Evolutionary conservation across 2,113 vertebrate species (phyloP).

Genomic region (Forbesichthys agassizii): DNA sequence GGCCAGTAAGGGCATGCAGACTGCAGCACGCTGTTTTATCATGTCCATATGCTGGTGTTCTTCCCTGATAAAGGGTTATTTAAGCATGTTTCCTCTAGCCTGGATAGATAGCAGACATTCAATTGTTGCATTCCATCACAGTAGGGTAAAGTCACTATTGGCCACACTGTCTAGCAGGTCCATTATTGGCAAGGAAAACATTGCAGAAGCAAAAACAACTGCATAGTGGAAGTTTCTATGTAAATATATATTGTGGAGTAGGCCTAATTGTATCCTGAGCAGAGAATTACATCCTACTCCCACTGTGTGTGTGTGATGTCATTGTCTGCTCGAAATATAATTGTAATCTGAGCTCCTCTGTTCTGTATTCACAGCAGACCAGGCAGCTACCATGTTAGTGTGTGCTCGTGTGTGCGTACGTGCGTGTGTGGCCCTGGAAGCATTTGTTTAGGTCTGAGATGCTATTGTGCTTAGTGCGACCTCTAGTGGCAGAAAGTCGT

Average conservation of each 20-base stretch:
- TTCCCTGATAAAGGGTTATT: constrained; percentile 41
- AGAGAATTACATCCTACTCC: no score
- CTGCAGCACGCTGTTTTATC: constrained; percentile 52
- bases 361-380: background rate
- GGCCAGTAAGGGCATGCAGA: constrained; percentile 45
- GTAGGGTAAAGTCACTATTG: background rate
- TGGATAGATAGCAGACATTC: constrained; percentile 16
- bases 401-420: background rate
- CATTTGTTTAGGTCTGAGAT: no score
- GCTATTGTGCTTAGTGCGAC: no score
- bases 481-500: no score
- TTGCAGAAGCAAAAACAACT: constrained; percentile 1
- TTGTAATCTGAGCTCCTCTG: no score
- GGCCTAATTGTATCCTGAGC: no score
- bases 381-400: background rate
- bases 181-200: background rate
- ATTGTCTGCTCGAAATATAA: no score
- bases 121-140: background rate
- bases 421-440: background rate
- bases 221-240: background rate
- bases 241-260: no score
- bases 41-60: constrained; percentile 51
- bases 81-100: constrained; percentile 41
- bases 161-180: background rate
- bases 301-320: no score